Conservation (phyloP, 2,888 invertebrate genomes). For the Mesochorus sp. region DNA sequence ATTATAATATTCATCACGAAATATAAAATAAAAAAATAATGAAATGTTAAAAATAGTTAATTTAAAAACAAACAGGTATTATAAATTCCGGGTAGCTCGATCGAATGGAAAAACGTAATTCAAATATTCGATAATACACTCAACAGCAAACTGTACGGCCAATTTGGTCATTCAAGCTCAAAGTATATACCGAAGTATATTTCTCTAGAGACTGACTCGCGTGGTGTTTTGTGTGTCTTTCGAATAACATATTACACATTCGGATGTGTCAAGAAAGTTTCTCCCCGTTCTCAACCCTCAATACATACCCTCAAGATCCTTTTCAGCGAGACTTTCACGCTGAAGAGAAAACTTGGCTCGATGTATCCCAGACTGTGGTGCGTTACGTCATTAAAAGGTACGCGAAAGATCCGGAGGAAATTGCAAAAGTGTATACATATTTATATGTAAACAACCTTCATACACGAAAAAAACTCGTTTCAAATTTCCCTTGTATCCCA, state of each 20-base stretch:
- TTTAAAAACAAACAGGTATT: too few species aligned
- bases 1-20: too few species aligned
- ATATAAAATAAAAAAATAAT: too few species aligned
- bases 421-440: neutral
- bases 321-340: neutral
- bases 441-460: neutral
- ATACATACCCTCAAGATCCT: conserved; percentile 3
- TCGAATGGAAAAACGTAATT: neutral
- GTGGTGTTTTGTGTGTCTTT: conserved; percentile 6
- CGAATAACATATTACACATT: conserved; percentile 4
- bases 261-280: neutral
- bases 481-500: neutral
- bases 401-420: neutral
- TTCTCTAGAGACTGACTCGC: neutral
- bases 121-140: neutral
- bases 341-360: neutral
- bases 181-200: neutral
- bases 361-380: neutral
- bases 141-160: neutral
- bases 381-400: neutral
- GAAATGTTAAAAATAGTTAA: too few species aligned
- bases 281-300: neutral
- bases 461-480: neutral
- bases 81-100: too few species aligned
- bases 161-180: conserved; percentile 19